Evolutionary conservation across 1,140 invertebrate genomes (phyloP).

Genomic region (Neodiprion fabricii): DNA sequence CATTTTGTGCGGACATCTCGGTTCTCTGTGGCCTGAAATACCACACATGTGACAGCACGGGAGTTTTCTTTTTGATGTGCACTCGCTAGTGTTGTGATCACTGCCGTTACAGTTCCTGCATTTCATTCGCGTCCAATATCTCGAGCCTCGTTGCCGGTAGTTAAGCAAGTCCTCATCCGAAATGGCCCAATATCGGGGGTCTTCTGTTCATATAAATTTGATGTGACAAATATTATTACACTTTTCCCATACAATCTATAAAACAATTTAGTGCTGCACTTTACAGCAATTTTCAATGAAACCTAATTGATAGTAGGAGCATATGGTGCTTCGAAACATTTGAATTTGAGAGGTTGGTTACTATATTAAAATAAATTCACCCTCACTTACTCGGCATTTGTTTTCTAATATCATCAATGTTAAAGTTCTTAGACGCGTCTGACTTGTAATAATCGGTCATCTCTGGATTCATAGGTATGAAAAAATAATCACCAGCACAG

Average conservation of each 20-base stretch:
- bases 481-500: slow-evolving; percentile 49
- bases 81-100: slow-evolving; percentile 61
- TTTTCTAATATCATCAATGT: slow-evolving; percentile 60
- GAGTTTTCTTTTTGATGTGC: slow-evolving; percentile 49
- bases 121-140: slow-evolving; percentile 60
- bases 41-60: slow-evolving; percentile 70
- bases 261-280: slow-evolving; percentile 18
- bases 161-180: slow-evolving; percentile 46
- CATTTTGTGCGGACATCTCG: slow-evolving; percentile 68
- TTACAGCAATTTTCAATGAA: no score
- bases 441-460: slow-evolving; percentile 69
- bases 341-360: no score
- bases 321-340: no score
- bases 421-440: slow-evolving; percentile 67
- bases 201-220: slow-evolving; percentile 39
- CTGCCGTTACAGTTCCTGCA: slow-evolving; percentile 66
- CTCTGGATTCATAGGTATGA: slow-evolving; percentile 50
- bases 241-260: slow-evolving; percentile 13
- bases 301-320: no score
- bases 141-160: slow-evolving; percentile 29
- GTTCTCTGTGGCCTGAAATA: slow-evolving; percentile 64
- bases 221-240: slow-evolving; percentile 34
- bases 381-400: slow-evolving; percentile 65
- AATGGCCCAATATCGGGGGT: slow-evolving; percentile 60
- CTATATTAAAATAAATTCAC: slow-evolving; percentile 17